phyloP scores from a whole-genome alignment of 1,140 invertebrate species.

The Drosophila pseudoobscura region DNA sequence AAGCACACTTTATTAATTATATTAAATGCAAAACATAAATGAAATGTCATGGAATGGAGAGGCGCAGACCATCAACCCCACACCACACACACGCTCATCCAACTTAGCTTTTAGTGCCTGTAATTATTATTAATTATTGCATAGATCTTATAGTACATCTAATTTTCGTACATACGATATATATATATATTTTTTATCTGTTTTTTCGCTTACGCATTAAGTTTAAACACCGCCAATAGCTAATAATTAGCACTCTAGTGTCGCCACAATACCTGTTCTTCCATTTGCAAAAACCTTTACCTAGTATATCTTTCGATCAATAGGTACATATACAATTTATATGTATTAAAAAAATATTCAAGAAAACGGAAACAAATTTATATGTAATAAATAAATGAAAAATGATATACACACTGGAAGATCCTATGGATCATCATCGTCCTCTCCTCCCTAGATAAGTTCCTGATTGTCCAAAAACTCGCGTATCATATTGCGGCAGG shows the following conservation, averaged over 20 bases:
- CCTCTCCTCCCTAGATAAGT: slow-evolving; percentile 18
- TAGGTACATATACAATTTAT: slow-evolving; percentile 43
- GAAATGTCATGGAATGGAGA: slow-evolving; percentile 5
- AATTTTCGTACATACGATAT: slow-evolving; percentile 22
- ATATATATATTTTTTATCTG: slow-evolving; percentile 49
- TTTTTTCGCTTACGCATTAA: slow-evolving; percentile 59
- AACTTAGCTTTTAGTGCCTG: slow-evolving; percentile 56
- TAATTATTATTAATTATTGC: slow-evolving; percentile 62
- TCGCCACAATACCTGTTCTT: slow-evolving; percentile 80
- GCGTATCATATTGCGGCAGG: slow-evolving; percentile 68
- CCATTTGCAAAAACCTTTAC: slow-evolving; percentile 63
- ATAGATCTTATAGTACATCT: slow-evolving; percentile 53
- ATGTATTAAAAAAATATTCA: slow-evolving; percentile 35
- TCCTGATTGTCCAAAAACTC: slow-evolving; percentile 66
- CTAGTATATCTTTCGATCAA: slow-evolving; percentile 51
- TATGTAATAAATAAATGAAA: slow-evolving; percentile 79
- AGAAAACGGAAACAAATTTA: slow-evolving; percentile 66
- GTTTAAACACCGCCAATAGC: slow-evolving; percentile 80
- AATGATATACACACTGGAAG: slow-evolving; percentile 28
- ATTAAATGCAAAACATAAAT: slow-evolving; percentile 23
- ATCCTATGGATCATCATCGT: slow-evolving; percentile 9
- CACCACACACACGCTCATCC: slow-evolving; percentile 37
- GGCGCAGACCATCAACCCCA: slow-evolving; percentile 3
- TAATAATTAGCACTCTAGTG: slow-evolving; percentile 81
- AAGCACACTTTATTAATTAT: slow-evolving; percentile 59